Evolutionary conservation across 1,140 invertebrate genomes (phyloP).

Genomic region (Sycophila sp.): DNA sequence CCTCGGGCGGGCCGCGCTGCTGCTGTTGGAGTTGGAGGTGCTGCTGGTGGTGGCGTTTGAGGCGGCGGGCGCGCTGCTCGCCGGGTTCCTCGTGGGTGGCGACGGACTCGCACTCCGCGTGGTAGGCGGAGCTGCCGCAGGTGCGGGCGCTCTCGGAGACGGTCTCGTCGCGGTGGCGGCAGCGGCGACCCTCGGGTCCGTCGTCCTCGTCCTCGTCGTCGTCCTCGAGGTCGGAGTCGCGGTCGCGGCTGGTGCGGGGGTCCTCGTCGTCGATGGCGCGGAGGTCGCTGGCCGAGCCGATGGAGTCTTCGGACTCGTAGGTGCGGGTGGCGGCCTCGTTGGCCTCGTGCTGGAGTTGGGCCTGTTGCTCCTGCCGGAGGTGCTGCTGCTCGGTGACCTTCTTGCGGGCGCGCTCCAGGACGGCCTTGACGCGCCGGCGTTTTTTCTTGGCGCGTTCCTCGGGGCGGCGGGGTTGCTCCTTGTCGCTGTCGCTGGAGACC

Average conservation of each 20-base stretch:
- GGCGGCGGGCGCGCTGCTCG: constrained; percentile 59
- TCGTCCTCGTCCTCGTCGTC: constrained; percentile 61
- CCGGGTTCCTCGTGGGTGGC: constrained; percentile 74
- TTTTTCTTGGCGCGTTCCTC: constrained; percentile 59
- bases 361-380: constrained; percentile 1
- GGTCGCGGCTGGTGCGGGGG: constrained; percentile 55
- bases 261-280: constrained; percentile 72
- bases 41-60: constrained; percentile 33
- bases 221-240: constrained; percentile 47
- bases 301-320: constrained; percentile 75
- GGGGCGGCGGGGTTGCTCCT: constrained; percentile 51
- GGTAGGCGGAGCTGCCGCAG: constrained; percentile 76
- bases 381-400: constrained; percentile 26
- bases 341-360: background rate
- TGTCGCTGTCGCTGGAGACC: constrained; percentile 71
- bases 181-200: too few relatives aligned
- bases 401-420: constrained; percentile 53
- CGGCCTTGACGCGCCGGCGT: constrained; percentile 50
- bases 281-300: constrained; percentile 79
- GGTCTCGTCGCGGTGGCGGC: too few relatives aligned
- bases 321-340: constrained; percentile 3
- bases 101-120: constrained; percentile 77
- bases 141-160: constrained; percentile 75
- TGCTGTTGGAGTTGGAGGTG: constrained; percentile 38
- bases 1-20: constrained; percentile 48